A percentile compares a stretch with the other conserved stretches of the same genome.
These are phyloP conservation scores for Teleogryllus occipitalis DNA, from an alignment of 1,140 invertebrate genomes.

Conservation along the genomic window DNA sequence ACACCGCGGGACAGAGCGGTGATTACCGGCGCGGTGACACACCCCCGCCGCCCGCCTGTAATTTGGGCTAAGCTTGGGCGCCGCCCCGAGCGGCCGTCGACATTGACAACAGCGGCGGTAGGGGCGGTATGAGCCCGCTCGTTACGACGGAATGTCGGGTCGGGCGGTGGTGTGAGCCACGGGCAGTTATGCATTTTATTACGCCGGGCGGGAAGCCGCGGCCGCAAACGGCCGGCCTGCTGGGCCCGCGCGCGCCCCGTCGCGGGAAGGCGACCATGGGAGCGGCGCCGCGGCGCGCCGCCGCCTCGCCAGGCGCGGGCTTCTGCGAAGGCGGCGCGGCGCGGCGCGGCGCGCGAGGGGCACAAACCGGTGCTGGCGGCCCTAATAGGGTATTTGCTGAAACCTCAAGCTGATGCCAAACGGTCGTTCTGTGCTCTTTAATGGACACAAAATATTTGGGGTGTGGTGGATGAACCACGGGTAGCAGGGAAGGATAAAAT, in stretches of 20 bases:
- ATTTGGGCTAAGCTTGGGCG: background rate
- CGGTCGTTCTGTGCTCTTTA: background rate
- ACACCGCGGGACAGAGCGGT: background rate
- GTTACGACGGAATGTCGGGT: background rate
- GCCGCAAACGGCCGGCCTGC: no score
- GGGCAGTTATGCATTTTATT: background rate
- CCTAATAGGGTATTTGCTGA: background rate
- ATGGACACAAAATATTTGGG: background rate
- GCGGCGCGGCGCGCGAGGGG: background rate
- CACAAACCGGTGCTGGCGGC: background rate
- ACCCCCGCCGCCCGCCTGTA: slow-evolving; percentile 1
- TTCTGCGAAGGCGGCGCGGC: background rate
- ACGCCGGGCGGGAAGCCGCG: background rate
- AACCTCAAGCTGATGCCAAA: background rate
- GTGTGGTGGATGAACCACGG: background rate
- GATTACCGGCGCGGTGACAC: background rate
- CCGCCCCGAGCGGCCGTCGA: background rate
- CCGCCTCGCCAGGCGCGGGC: no score
- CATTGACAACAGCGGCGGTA: background rate
- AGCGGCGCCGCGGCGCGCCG: no score
- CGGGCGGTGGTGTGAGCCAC: background rate
- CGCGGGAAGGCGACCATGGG: no score
- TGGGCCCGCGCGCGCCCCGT: no score
- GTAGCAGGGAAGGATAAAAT: background rate
- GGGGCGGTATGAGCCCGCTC: background rate